Percentiles rank a stretch among this genome's conserved stretches.
phyloP scores from a whole-genome alignment of 2,888 invertebrate genomes.

The Leptinotarsa peninsularis region DNA sequence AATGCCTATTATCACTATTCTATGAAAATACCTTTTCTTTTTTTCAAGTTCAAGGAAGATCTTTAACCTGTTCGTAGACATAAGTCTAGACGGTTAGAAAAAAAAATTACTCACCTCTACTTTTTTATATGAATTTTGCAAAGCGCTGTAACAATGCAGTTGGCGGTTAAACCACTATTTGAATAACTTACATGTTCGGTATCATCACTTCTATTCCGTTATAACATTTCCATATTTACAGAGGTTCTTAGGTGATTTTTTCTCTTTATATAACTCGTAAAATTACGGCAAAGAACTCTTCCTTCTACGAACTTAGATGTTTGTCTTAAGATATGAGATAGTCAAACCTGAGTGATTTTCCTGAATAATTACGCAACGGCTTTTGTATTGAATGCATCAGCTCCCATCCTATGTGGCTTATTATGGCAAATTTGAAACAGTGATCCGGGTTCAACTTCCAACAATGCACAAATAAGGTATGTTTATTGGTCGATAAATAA shows the following conservation, averaged over 20 bases:
- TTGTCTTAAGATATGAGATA: slow-evolving; percentile 12
- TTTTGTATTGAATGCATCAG: slow-evolving; percentile 16
- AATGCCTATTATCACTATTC: too few relatives aligned
- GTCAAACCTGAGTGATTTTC: slow-evolving; percentile 8
- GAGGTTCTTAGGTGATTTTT: not conserved
- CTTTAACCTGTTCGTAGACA: too few relatives aligned
- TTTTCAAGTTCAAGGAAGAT: too few relatives aligned
- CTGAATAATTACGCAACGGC: slow-evolving; percentile 16
- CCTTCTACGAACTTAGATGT: not conserved
- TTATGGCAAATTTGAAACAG: slow-evolving; percentile 47
- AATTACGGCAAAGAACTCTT: not conserved
- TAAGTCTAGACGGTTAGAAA: too few relatives aligned
- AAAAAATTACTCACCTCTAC: too few relatives aligned
- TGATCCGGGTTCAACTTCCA: slow-evolving; percentile 36
- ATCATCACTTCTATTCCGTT: not conserved
- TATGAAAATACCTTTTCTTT: too few relatives aligned
- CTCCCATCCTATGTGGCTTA: slow-evolving; percentile 22
- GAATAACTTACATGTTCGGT: not conserved
- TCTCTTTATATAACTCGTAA: not conserved
- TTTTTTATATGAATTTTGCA: not conserved
- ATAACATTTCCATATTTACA: slow-evolving; percentile 13
- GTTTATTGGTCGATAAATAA: slow-evolving; percentile 41
- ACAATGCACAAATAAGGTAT: slow-evolving; percentile 43
- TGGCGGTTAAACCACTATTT: not conserved
- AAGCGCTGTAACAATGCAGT: not conserved